Conservation (phyloP, 1,140 invertebrate species). For the Drosophila arizonae region DNA sequence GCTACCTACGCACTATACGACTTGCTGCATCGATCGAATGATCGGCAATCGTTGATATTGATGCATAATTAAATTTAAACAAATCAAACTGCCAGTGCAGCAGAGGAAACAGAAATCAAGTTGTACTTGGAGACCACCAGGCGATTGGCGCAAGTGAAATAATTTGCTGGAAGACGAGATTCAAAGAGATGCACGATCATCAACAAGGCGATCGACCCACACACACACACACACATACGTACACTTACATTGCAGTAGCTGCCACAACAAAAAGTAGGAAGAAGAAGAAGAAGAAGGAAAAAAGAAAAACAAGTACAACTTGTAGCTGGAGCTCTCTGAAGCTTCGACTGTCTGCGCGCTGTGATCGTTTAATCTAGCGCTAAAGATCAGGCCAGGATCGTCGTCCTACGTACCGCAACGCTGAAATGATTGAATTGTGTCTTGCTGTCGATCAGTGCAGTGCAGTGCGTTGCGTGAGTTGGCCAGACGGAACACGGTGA, state of each 20-base stretch:
- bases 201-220: constrained; percentile 48
- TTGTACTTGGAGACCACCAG: constrained; percentile 75
- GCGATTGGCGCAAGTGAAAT: constrained; percentile 65
- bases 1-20: constrained; percentile 59
- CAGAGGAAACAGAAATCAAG: constrained; percentile 81
- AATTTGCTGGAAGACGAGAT: constrained; percentile 63
- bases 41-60: constrained; percentile 67
- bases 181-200: constrained; percentile 24
- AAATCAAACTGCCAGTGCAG: constrained; percentile 76
- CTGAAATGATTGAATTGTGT: constrained; percentile 82
- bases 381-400: constrained; percentile 70
- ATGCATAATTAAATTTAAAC: constrained; percentile 82
- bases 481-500: constrained; percentile 31
- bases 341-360: constrained; percentile 31
- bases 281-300: too few species aligned
- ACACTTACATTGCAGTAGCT: constrained; percentile 17
- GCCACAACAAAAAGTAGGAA: constrained; percentile 6
- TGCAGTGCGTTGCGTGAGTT: constrained; percentile 47
- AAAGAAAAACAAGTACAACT: constrained; percentile 5
- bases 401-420: constrained; percentile 47
- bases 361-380: constrained; percentile 81
- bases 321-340: constrained; percentile 10
- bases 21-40: constrained; percentile 21
- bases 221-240: constrained; percentile 58
- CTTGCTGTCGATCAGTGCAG: constrained; percentile 70